Conservation (phyloP, 2,113 vertebrate species). For the Rhineura floridana region DNA sequence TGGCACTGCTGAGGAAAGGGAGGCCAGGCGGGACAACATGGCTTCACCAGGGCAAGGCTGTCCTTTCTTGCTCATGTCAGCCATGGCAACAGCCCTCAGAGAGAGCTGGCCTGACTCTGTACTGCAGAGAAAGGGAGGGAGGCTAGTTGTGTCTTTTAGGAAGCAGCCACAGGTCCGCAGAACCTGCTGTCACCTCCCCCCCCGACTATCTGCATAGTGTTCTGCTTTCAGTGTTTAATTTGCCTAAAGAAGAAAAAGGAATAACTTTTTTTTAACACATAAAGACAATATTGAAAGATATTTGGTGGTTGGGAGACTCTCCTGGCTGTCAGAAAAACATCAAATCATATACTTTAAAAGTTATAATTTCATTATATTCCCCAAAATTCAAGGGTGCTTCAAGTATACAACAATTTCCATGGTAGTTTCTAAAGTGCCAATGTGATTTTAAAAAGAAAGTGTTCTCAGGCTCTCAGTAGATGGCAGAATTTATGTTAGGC, state of each 20-base stretch:
- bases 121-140: neutral
- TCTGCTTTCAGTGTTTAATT: neutral
- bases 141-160: neutral
- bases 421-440: neutral
- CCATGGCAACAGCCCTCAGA: neutral
- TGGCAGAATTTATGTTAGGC: neutral
- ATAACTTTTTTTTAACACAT: neutral
- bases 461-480: conserved; percentile 8
- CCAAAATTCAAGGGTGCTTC: conserved; percentile 6
- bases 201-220: neutral
- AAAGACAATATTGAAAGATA: neutral
- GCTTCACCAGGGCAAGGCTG: neutral
- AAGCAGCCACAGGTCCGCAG: neutral
- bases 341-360: conserved; percentile 15
- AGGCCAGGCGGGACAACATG: neutral
- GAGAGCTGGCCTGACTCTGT: neutral
- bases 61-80: neutral
- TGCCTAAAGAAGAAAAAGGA: neutral
- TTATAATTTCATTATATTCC: conserved; percentile 22
- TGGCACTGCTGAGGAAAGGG: neutral
- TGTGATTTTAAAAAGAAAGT: neutral
- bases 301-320: conserved; percentile 7
- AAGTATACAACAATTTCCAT: neutral
- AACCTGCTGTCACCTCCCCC: conserved; percentile 9
- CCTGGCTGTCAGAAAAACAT: conserved; percentile 8